phyloP scores from a whole-genome alignment of 2,888 invertebrate species.

The Lingula anatina region DNA sequence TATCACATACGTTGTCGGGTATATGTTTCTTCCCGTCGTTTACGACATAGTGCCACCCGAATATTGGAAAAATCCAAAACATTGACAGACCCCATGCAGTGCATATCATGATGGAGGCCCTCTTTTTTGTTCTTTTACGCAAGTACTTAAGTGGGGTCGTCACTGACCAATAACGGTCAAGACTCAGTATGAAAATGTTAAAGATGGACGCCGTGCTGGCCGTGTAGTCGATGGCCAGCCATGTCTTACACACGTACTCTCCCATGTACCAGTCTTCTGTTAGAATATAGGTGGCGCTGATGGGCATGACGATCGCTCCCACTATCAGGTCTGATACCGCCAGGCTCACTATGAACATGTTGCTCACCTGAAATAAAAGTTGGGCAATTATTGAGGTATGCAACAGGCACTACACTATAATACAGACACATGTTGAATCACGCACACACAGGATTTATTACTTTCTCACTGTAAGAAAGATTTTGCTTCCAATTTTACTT shows the following conservation, averaged over 20 bases:
- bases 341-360: constrained; percentile 57
- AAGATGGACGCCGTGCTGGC: constrained; percentile 61
- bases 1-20: constrained; percentile 52
- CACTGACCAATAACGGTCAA: constrained; percentile 56
- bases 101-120: constrained; percentile 55
- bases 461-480: too few relatives aligned
- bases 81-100: constrained; percentile 54
- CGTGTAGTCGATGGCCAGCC: constrained; percentile 60
- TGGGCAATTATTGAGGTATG: too few relatives aligned
- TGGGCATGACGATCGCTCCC: constrained; percentile 56
- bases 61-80: constrained; percentile 56
- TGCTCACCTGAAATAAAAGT: constrained; percentile 53
- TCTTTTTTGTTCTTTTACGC: constrained; percentile 53
- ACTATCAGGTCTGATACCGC: constrained; percentile 56
- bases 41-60: constrained; percentile 54
- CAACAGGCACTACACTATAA: too few relatives aligned
- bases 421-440: too few relatives aligned
- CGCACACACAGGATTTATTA: too few relatives aligned
- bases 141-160: constrained; percentile 56
- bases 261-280: constrained; percentile 55
- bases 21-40: constrained; percentile 37
- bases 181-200: constrained; percentile 56
- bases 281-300: constrained; percentile 55
- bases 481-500: too few relatives aligned
- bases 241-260: constrained; percentile 57